phyloP scores from a whole-genome alignment of 2,113 vertebrate genomes.

The Cariama cristata region DNA sequence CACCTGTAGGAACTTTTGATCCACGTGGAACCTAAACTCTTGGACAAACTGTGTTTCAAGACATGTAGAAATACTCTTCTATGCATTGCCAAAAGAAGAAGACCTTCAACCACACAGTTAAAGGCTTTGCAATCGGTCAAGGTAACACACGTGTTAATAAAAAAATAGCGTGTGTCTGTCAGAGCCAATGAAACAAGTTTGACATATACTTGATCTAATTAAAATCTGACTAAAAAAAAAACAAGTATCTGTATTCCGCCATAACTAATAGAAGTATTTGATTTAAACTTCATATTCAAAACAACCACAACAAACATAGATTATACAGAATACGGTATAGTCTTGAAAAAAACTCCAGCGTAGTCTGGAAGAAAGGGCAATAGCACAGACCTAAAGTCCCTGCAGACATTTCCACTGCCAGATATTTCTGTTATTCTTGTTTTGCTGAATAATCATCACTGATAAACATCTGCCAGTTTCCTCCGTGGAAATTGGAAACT shows the following conservation, averaged over 20 bases:
- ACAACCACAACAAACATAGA: neutral
- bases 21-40: neutral
- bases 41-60: neutral
- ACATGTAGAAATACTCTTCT: neutral
- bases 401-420: neutral
- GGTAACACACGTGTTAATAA: neutral
- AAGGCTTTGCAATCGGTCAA: neutral
- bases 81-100: neutral
- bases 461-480: neutral
- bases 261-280: neutral
- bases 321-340: neutral
- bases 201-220: neutral
- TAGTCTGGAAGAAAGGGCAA: neutral
- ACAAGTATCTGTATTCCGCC: neutral
- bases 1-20: neutral
- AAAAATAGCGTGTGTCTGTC: neutral
- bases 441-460: neutral
- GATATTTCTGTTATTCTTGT: neutral
- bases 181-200: neutral
- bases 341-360: neutral
- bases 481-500: neutral
- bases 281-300: neutral
- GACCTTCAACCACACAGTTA: neutral
- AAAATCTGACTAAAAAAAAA: neutral
- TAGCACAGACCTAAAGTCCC: neutral